phyloP scores from a whole-genome alignment of 2,797 vertebrate species.

The Acipenser oxyrinchus region DNA sequence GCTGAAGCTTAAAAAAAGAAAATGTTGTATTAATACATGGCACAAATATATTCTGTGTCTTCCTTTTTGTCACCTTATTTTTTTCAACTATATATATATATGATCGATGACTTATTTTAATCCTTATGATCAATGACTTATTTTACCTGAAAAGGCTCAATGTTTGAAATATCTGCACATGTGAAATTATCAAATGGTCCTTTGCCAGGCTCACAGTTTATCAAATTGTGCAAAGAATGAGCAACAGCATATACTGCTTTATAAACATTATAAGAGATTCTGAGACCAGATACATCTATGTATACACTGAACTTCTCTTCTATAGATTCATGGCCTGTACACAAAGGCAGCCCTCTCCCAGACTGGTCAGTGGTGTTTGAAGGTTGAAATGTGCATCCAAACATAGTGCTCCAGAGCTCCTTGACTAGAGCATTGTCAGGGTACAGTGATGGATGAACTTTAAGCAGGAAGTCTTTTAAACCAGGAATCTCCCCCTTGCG shows the following conservation, averaged over 20 bases:
- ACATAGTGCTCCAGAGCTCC: constrained; percentile 36
- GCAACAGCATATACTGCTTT: constrained; percentile 43
- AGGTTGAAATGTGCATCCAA: constrained; percentile 25
- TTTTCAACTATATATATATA: not conserved
- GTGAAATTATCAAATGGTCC: constrained; percentile 29
- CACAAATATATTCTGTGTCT: not conserved
- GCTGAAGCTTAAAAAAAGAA: constrained; percentile 27
- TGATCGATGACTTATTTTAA: not conserved
- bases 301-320: constrained; percentile 28
- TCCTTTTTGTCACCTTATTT: not conserved
- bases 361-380: not conserved
- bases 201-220: constrained; percentile 28
- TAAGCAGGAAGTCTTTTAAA: constrained; percentile 31
- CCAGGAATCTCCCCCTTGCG: constrained; percentile 31
- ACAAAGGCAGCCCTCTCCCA: constrained; percentile 17
- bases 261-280: constrained; percentile 40
- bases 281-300: constrained; percentile 32
- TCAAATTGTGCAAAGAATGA: constrained; percentile 35
- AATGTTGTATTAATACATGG: too few relatives aligned
- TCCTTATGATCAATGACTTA: not conserved
- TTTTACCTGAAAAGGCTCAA: constrained; percentile 42
- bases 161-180: constrained; percentile 32
- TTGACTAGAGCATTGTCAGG: constrained; percentile 28
- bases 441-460: constrained; percentile 30
- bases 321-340: constrained; percentile 31